phyloP scores from a whole-genome alignment of 2,888 invertebrate species.

The Macaria notata region DNA sequence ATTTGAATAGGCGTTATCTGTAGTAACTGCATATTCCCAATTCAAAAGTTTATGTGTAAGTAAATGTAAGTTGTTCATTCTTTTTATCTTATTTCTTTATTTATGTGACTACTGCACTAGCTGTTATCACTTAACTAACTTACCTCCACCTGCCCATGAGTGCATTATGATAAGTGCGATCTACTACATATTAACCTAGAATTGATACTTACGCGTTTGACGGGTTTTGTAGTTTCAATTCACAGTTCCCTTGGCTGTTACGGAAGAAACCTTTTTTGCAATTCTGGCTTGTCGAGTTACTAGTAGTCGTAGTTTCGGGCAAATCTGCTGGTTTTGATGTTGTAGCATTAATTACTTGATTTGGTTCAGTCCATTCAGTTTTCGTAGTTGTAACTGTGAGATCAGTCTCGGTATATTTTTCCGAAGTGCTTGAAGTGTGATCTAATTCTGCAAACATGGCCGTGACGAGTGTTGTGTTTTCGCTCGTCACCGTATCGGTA shows the following conservation, averaged over 20 bases:
- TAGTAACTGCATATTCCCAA: no score
- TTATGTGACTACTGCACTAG: no score
- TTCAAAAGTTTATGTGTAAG: no score
- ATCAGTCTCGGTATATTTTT: constrained; percentile 36
- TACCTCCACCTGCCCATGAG: no score
- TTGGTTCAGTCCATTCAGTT: constrained; percentile 13
- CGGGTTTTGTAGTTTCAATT: constrained; percentile 60
- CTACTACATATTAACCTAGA: not conserved
- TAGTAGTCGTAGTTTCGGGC: constrained; percentile 16
- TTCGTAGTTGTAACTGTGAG: constrained; percentile 13
- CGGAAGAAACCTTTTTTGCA: constrained; percentile 68
- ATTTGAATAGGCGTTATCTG: no score
- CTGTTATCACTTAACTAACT: no score
- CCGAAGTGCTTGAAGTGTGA: constrained; percentile 35
- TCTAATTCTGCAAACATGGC: constrained; percentile 29
- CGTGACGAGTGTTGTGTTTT: constrained; percentile 42
- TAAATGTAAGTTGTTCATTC: no score
- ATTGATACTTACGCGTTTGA: constrained; percentile 66
- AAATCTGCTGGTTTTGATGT: constrained; percentile 21
- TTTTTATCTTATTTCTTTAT: no score
- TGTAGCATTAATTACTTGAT: constrained; percentile 30
- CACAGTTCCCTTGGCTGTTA: constrained; percentile 68
- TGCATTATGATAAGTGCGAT: no score
- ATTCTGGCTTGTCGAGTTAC: constrained; percentile 32
- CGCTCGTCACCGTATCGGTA: constrained; percentile 41